phyloP scores from a whole-genome alignment of 1,140 invertebrate species.

The Caenorhabditis tropicalis region DNA sequence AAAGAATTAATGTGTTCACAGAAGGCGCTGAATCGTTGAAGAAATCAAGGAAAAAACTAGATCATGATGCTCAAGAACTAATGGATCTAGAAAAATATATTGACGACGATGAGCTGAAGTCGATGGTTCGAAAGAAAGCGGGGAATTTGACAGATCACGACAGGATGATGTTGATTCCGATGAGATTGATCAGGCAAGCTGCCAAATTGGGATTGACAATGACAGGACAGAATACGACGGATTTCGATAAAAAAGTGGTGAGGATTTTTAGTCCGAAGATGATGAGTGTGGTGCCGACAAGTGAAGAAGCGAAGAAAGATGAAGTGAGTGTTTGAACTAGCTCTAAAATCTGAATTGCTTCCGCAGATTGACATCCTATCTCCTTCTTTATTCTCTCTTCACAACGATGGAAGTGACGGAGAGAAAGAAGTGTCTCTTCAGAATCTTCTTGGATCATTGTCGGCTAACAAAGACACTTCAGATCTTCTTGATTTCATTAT shows the following conservation, averaged over 20 bases:
- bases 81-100: slow-evolving; percentile 26
- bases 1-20: neutral
- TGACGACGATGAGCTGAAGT: neutral
- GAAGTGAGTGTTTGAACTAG: neutral
- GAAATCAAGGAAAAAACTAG: neutral
- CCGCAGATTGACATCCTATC: slow-evolving; percentile 52
- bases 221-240: slow-evolving; percentile 64
- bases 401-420: slow-evolving; percentile 34
- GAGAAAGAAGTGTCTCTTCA: slow-evolving; percentile 61
- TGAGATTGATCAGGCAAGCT: neutral
- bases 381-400: slow-evolving; percentile 49
- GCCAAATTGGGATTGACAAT: slow-evolving; percentile 57
- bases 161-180: slow-evolving; percentile 6
- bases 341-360: neutral
- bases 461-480: slow-evolving; percentile 56
- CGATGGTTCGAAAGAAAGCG: neutral
- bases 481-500: slow-evolving; percentile 65
- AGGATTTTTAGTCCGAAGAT: slow-evolving; percentile 66
- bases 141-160: slow-evolving; percentile 4
- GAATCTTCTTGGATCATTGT: slow-evolving; percentile 56
- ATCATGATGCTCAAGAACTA: neutral
- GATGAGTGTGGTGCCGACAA: slow-evolving; percentile 60
- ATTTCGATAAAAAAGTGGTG: slow-evolving; percentile 68
- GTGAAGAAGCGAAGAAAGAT: slow-evolving; percentile 31
- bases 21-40: neutral